Conservation (phyloP, 2,888 invertebrate genomes). For the Octonoba sinensis region DNA sequence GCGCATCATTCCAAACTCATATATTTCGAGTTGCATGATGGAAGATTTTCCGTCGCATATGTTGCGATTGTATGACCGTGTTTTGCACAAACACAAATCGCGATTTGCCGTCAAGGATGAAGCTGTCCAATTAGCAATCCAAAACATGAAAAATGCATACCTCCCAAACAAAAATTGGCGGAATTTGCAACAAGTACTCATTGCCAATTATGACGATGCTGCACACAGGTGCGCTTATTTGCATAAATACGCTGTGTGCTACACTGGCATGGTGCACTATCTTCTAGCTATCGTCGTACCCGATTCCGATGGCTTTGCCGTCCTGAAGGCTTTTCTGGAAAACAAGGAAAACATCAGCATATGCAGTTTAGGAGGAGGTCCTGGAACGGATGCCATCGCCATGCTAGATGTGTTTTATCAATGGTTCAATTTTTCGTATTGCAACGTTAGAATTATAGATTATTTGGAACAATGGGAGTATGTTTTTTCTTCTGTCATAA, state of each 20-base stretch:
- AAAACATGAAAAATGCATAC: constrained; percentile 23
- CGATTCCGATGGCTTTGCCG: not conserved
- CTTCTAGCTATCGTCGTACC: not conserved
- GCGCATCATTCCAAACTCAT: no score
- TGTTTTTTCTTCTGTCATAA: not conserved
- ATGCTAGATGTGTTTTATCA: constrained; percentile 3
- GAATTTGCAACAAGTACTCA: not conserved
- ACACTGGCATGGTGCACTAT: constrained; percentile 21
- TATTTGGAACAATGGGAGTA: not conserved
- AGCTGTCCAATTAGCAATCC: constrained; percentile 1
- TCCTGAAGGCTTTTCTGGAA: not conserved
- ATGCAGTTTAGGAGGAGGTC: constrained; percentile 44
- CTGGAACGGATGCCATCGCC: constrained; percentile 18
- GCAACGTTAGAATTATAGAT: constrained; percentile 10
- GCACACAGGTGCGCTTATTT: constrained; percentile 31
- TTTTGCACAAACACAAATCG: not conserved
- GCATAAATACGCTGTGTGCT: constrained; percentile 27
- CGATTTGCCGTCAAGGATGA: not conserved
- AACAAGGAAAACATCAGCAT: constrained; percentile 8
- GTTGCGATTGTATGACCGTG: not conserved
- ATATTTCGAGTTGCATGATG: no score
- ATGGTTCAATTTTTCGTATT: not conserved
- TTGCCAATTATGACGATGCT: constrained; percentile 20
- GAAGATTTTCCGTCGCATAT: no score
- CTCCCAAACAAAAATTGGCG: constrained; percentile 2